Evolutionary conservation across 2,888 invertebrate genomes (phyloP).

Genomic region (Ennomos quercinarius): DNA sequence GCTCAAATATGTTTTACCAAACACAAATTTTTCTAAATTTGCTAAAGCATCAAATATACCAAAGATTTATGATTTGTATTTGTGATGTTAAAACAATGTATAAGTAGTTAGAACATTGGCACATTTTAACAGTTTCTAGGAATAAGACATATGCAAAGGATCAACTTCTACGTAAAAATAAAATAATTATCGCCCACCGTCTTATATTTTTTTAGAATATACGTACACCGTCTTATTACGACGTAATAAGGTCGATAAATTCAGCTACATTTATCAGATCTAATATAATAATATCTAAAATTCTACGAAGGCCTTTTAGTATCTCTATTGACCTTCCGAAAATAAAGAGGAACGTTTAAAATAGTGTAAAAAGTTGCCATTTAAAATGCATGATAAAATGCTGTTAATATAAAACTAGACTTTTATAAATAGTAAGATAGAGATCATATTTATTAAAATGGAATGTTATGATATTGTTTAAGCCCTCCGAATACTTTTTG

Average conservation of each 20-base stretch:
- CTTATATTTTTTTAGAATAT: constrained; percentile 19
- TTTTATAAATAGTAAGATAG: constrained; percentile 45
- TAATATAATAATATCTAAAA: constrained; percentile 14
- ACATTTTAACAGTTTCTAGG: neutral
- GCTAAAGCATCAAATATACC: no score
- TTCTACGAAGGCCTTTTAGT: constrained; percentile 26
- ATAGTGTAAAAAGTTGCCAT: constrained; percentile 33
- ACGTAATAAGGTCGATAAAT: constrained; percentile 25
- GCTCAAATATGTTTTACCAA: constrained; percentile 11
- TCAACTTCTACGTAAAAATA: constrained; percentile 12
- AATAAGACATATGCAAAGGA: constrained; percentile 20
- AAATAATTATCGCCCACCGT: constrained; percentile 21
- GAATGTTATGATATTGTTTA: constrained; percentile 44
- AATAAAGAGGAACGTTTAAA: constrained; percentile 22
- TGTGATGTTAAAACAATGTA: no score
- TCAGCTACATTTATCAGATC: constrained; percentile 25
- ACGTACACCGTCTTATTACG: constrained; percentile 18
- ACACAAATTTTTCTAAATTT: neutral
- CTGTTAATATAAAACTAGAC: constrained; percentile 48
- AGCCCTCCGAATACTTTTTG: constrained; percentile 20
- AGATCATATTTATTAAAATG: constrained; percentile 54
- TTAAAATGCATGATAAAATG: constrained; percentile 50
- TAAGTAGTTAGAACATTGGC: constrained; percentile 1
- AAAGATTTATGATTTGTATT: no score
- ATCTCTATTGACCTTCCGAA: constrained; percentile 32